Base-by-base conservation (phyloP, 2,113 vertebrate species). In the Rynchops niger region DNA sequence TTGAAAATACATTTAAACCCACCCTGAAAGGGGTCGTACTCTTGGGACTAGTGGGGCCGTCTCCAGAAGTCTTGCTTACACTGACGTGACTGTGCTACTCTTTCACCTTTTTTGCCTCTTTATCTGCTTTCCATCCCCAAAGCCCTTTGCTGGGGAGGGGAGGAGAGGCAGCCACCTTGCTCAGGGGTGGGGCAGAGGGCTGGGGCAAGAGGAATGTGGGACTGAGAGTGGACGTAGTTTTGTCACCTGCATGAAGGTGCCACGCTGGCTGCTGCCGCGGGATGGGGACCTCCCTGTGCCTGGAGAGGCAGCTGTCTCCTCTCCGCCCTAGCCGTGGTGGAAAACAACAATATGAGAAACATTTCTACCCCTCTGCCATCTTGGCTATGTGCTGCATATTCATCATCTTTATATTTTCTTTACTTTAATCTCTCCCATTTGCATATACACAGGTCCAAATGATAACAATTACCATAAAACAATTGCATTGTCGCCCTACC, bases 381-480 rank as follows among this genome's bases (percentile, higher is more conserved):
- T 91, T 73, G 85, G 42, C 32, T 73, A 36, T 2, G 3, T 59
- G 53, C 42, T 94, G 84, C 63, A 58, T 86, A 97, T 97, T 97
- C 93, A 95, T 97, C 95, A 95, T 94, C 95, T 79, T 34, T 82
- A 90, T 82, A 90, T 94, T 97, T 91, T 77, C 88, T 92, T 96
- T 96, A 38, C 97, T 97, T 97, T 96, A 96, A 96, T 97, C 95
- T 96, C 76, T 71, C 25, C 83, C 61, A 90, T 86, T 94, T 98
- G 94, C 62, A 29, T 95, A 94, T 85, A 96, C 70, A 50, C 72
- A 88, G 85, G 90, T 95, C 95, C 97, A 96, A 97, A 96, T 92
- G 85, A 95, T 87, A 96, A 98, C 94, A 97, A 98, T 98, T 97
- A 96, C 95, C 96, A 97, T 97, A 96, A 98, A 98, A 97, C 96